phyloP scores from a whole-genome alignment of 2,113 vertebrate genomes.

The Uria lomvia region DNA sequence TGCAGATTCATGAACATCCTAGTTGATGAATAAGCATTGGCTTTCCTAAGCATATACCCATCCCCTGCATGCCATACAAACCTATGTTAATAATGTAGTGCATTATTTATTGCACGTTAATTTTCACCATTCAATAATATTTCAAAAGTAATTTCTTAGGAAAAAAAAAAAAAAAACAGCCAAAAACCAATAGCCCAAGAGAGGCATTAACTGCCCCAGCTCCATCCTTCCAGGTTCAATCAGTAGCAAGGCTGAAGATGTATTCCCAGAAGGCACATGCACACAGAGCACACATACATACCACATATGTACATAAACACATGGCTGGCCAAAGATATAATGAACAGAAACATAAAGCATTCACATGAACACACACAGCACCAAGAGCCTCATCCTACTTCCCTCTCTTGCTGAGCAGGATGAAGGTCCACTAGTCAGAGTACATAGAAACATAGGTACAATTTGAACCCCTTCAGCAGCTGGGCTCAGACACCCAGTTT shows the following conservation, averaged over 20 bases:
- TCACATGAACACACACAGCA: neutral
- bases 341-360: neutral
- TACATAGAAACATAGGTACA: neutral
- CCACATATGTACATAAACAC: too few relatives aligned
- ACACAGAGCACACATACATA: rapidly evolving
- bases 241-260: neutral
- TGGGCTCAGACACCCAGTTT: neutral
- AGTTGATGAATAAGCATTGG: neutral
- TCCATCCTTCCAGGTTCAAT: neutral
- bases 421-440: neutral
- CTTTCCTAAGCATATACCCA: neutral
- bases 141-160: neutral
- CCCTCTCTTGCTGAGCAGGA: neutral
- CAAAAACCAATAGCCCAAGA: neutral
- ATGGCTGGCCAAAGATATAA: neutral
- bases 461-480: neutral
- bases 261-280: neutral
- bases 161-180: neutral
- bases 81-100: neutral
- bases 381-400: neutral
- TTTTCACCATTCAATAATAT: neutral
- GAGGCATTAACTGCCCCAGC: neutral
- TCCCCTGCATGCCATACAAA: neutral
- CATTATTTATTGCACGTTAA: neutral
- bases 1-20: neutral